Percentiles rank a stretch among this genome's conserved stretches.
These are phyloP conservation scores for Ariopsis seemanni DNA, from an alignment of 2,113 vertebrate species.

Conservation along the genomic window DNA sequence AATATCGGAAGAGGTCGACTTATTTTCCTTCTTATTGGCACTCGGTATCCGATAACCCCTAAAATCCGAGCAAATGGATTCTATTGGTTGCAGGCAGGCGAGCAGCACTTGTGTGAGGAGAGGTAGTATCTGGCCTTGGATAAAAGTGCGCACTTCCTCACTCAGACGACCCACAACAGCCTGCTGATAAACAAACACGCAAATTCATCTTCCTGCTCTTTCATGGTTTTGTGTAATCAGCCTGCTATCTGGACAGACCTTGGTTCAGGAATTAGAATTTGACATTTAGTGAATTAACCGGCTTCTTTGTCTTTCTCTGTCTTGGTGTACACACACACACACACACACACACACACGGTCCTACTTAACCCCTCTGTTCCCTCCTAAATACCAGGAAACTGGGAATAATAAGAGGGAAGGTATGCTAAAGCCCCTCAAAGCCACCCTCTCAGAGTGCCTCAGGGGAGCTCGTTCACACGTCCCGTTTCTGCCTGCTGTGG, in stretches of 20 bases:
- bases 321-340: neutral
- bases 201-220: conserved; percentile 55
- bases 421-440: conserved; percentile 46
- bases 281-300: conserved; percentile 45
- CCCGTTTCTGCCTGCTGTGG: conserved; percentile 15
- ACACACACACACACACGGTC: neutral
- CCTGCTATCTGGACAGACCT: conserved; percentile 19
- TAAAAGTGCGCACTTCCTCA: conserved; percentile 55
- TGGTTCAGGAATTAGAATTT: conserved; percentile 39
- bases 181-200: conserved; percentile 54
- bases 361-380: conserved; percentile 27
- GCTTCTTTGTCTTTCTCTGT: conserved; percentile 6
- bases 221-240: conserved; percentile 46
- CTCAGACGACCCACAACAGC: conserved; percentile 52
- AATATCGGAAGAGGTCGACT: neutral
- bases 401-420: conserved; percentile 53
- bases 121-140: conserved; percentile 48
- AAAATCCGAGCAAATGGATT: conserved; percentile 51
- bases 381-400: conserved; percentile 55
- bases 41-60: conserved; percentile 35
- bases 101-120: conserved; percentile 34
- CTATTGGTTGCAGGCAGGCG: conserved; percentile 51
- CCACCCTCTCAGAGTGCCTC: conserved; percentile 49
- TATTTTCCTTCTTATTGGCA: conserved; percentile 22
- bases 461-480: conserved; percentile 12